Evolutionary conservation across 2,797 vertebrate genomes (phyloP), one percentile per base, ranked within the genome.

Genomic region (Bufotes viridis): DNA sequence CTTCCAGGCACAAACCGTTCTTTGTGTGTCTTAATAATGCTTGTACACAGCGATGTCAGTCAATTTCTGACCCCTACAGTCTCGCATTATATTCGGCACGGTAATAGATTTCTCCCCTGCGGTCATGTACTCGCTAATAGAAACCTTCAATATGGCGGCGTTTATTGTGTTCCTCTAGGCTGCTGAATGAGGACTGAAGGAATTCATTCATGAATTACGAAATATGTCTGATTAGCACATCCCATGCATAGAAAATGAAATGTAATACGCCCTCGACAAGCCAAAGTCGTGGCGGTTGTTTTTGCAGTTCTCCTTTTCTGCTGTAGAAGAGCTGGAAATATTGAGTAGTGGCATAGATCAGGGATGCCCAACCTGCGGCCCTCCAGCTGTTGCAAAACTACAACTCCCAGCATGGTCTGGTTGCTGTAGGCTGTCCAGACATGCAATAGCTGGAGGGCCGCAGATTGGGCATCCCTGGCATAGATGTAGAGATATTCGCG

Each of bases 31-130:
- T 92, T 94, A 94, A 95, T 95, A 94, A 95, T 94, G 94, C 93
- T 91, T 91, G 92, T 93, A 94, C 95, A 92, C 92, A 95, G 94
- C 96, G 96, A 96, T 96, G 96, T 97, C 96, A 96, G 95, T 96
- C 96, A 95, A 95, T 96, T 95, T 93, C 94, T 94, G 94, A 95
- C 95, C 95, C 95, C 96, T 96, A 93, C 93, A 95, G 94, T 95
- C 92, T 95, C 92, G 93, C 90, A 92, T 93, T 94, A 91, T 95
- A 95, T 94, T 93, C 90, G 89, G 90, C 89, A 90, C 93, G 92
- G 93, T 93, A 93, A 95, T 93, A 91, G 93, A 93, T 94, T 92
- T 91, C 91, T 92, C 79, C 90, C 91, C 79, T 90, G 88, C 84
- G 80, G 87, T 20, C 90, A 88, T 92, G 70, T 88, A 34, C 82